phyloP scores from a whole-genome alignment of 2,797 vertebrate genomes.

The Syncerus caffer region DNA sequence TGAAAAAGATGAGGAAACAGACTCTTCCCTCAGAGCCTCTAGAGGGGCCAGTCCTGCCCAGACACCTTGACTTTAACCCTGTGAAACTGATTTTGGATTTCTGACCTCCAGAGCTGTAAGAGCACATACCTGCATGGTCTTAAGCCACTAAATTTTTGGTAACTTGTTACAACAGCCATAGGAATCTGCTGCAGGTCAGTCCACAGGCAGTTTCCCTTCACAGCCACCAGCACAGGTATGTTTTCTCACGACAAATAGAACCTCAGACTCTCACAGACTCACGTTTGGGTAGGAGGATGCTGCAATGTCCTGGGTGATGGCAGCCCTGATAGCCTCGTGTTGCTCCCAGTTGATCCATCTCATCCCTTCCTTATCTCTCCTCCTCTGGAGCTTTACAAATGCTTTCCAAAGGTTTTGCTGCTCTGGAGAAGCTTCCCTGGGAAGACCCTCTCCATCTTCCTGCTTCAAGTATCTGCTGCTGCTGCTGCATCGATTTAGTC shows the following conservation, averaged over 20 bases:
- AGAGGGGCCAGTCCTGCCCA: not conserved
- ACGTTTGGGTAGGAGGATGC: not conserved
- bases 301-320: not conserved
- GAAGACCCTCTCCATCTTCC: not conserved
- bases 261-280: not conserved
- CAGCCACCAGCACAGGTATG: not conserved
- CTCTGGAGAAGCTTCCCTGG: not conserved
- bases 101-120: not conserved
- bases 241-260: not conserved
- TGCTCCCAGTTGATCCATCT: not conserved
- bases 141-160: not conserved
- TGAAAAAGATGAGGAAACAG: not conserved
- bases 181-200: not conserved
- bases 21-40: not conserved
- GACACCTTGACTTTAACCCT: not conserved
- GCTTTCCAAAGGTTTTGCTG: not conserved
- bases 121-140: not conserved
- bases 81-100: not conserved
- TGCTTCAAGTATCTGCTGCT: not conserved
- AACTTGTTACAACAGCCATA: not conserved
- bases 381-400: not conserved
- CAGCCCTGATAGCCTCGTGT: not conserved
- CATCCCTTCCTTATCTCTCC: not conserved
- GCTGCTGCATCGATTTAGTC: too few species aligned
- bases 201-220: not conserved